Conservation (phyloP, 2,113 vertebrate genomes). For the Dendrocopos noguchii region DNA sequence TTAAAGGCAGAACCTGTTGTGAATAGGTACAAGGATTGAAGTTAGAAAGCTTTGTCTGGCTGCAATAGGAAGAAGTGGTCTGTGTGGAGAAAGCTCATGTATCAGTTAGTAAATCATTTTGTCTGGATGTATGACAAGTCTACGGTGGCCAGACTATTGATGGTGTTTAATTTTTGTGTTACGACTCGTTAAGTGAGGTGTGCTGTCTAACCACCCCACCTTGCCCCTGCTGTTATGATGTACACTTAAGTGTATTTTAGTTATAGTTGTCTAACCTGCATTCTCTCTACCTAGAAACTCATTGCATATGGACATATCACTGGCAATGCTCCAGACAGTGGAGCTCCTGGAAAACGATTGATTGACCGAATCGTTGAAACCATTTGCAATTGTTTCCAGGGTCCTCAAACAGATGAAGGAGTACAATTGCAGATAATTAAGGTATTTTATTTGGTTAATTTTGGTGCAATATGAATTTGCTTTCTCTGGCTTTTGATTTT, state of each 20-base stretch:
- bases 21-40: not conserved
- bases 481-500: not conserved
- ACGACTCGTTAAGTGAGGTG: not conserved
- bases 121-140: not conserved
- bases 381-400: conserved; percentile 95
- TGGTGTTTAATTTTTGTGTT: not conserved
- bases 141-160: not conserved
- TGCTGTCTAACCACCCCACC: rapidly evolving
- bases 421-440: conserved; percentile 99
- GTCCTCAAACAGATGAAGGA: conserved; percentile 95
- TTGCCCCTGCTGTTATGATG: not conserved
- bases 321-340: conserved; percentile 91
- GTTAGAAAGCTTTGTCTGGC: not conserved
- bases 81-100: not conserved
- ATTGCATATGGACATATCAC: conserved; percentile 98
- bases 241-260: not conserved
- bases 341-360: conserved; percentile 88
- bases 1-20: not conserved
- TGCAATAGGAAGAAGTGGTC: not conserved
- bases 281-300: conserved; percentile 84
- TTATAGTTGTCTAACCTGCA: conserved; percentile 14
- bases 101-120: not conserved
- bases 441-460: conserved; percentile 72
- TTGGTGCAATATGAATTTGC: not conserved
- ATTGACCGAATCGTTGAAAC: conserved; percentile 97